Evolutionary conservation across 2,797 vertebrate genomes (phyloP).

Genomic region (Cynodonichthys magdalenae): DNA sequence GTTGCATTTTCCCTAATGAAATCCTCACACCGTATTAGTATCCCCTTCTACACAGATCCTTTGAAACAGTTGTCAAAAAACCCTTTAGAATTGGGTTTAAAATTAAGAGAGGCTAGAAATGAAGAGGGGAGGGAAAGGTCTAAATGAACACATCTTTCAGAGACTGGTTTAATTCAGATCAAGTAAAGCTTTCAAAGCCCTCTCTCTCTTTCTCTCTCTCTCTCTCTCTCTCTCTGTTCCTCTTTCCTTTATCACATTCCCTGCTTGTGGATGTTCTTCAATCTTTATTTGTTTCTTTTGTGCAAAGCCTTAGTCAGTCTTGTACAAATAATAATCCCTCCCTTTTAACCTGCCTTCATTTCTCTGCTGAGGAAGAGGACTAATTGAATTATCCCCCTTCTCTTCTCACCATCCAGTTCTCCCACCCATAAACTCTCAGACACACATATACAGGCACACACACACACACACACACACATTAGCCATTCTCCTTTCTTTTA

Average conservation of each 20-base stretch:
- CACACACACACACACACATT: conserved; percentile 64
- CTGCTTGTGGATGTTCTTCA: conserved; percentile 85
- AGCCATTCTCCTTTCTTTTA: conserved; percentile 89
- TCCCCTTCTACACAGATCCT: conserved; percentile 43
- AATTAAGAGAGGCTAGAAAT: conserved; percentile 63
- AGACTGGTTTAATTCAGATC: conserved; percentile 72
- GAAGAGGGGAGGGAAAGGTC: conserved; percentile 32
- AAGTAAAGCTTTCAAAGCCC: conserved; percentile 73
- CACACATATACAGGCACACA: conserved; percentile 41
- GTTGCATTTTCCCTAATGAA: conserved; percentile 62
- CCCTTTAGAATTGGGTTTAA: conserved; percentile 82
- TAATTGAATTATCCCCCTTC: conserved; percentile 97
- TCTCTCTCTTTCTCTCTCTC: conserved; percentile 60
- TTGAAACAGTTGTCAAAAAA: conserved; percentile 44
- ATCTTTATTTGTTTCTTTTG: conserved; percentile 91
- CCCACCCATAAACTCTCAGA: conserved; percentile 77
- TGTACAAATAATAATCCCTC: conserved; percentile 94
- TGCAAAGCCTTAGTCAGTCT: conserved; percentile 85
- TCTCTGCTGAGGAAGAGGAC: conserved; percentile 82
- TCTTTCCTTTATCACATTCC: conserved; percentile 71
- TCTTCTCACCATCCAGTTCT: conserved; percentile 76
- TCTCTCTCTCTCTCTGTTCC: conserved; percentile 59
- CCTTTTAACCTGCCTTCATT: conserved; percentile 89
- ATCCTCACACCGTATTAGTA: conserved; percentile 43
- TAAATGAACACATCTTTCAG: conserved; percentile 64